Evolutionary conservation across 2,888 invertebrate species (phyloP), one percentile per base, ranked within the genome.

Genomic region (Diaphora mendica): DNA sequence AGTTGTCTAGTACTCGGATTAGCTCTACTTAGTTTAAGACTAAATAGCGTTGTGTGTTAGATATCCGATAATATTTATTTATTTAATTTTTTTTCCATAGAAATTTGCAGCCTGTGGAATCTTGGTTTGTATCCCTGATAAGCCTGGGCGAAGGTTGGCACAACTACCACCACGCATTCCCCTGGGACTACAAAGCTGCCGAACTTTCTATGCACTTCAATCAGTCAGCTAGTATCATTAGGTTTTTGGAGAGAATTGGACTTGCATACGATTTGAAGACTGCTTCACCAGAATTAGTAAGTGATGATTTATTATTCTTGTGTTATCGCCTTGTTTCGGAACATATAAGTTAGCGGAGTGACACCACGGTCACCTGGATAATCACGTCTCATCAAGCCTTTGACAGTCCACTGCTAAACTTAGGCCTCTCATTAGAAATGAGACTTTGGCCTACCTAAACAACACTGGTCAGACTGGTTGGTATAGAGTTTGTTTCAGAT

Each of bases 141-240:
- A 97, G 97, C 4, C 93, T 97, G 75, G 98, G 98, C 0, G 98
- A 98, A 91, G 99, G 99, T 1, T 99, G 98, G 98, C 99, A 99
- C 94, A 99, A 99, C 93, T 99, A 98, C 92, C 99, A 99, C 88
- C 99, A 99, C 90, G 97, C 97, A 0, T 99, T 98, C 93, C 99
- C 99, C 0, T 98, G 98, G 97, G 99, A 99, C 91, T 99, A 99
- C 96, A 98, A 98, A 88, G 97, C 98, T 66, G 98, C 98, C n/a
- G 99, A 99, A 90, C 93, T 97, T 20, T 97, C 97, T 23, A 93
- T 91, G 86, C 96, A 95, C 80, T 94, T 96, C 83, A 97, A 97
- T 85, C 84, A 96, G 5, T 97, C 97, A 0, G 97, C 97, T 0
- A 89, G 91, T 4, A 88, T 97, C 67, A 97, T 98, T 69, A 96